Percentiles rank a stretch among this genome's conserved stretches.
These are phyloP conservation scores for Chaenodraco wilsoni DNA, from an alignment of 2,797 vertebrate genomes.

Conservation along the genomic window DNA sequence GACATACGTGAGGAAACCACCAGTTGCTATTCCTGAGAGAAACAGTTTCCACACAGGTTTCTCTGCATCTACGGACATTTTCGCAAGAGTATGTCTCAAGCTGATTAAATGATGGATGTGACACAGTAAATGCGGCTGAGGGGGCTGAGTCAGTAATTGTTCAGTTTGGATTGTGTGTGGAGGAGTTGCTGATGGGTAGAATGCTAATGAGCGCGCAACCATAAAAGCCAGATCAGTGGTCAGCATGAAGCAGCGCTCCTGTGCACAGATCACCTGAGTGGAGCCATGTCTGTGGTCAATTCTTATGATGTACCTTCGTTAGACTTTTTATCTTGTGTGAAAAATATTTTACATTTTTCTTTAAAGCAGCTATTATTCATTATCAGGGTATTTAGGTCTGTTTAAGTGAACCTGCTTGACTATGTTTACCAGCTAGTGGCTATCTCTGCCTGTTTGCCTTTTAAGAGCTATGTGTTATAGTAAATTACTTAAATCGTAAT, in stretches of 20 bases:
- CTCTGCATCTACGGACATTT: slow-evolving; percentile 36
- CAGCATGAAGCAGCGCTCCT: slow-evolving; percentile 29
- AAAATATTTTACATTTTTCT: too few relatives aligned
- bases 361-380: background rate
- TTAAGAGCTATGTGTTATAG: too few relatives aligned
- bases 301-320: too few relatives aligned
- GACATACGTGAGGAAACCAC: slow-evolving; percentile 47
- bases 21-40: slow-evolving; percentile 42
- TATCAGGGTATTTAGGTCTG: background rate
- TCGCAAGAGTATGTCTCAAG: slow-evolving; percentile 41
- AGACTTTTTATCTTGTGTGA: too few relatives aligned
- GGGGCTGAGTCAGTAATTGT: slow-evolving; percentile 70
- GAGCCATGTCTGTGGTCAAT: background rate
- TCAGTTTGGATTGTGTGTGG: slow-evolving; percentile 50
- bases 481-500: too few relatives aligned
- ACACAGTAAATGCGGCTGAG: slow-evolving; percentile 55
- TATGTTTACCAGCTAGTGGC: background rate
- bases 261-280: slow-evolving; percentile 18
- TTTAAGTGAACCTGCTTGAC: background rate
- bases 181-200: slow-evolving; percentile 56
- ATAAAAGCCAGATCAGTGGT: slow-evolving; percentile 31
- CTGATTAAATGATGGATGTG: slow-evolving; percentile 62
- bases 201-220: slow-evolving; percentile 54
- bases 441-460: too few relatives aligned
- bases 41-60: slow-evolving; percentile 41